Evolutionary conservation across 2,797 vertebrate genomes (phyloP), one percentile per base, ranked within the genome.

Genomic region (Pseudomugil gertrudae): DNA sequence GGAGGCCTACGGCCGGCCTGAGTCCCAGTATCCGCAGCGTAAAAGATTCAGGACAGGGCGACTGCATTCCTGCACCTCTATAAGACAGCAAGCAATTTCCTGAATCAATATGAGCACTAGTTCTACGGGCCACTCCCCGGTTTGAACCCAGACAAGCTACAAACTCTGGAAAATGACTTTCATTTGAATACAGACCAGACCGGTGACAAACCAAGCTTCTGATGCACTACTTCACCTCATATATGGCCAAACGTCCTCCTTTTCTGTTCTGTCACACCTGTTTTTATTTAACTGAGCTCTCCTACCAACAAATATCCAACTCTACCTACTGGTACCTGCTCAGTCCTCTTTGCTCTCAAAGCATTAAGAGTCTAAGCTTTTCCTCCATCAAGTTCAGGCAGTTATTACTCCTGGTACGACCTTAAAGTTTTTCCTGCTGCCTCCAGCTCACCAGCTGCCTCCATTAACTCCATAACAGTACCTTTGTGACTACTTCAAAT

Each of bases 1-100:
- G 54, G 95, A 96, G 75, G 92, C 94, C 4, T 97, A 90, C 45
- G 92, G 92, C 53, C 97, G 95, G 96, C 27, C 90, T 23, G 35
- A 92, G 33, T 95, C 95, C 40, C 89, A 95, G 75, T 97, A 96
- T 73, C 95, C 95, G 26, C 90, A 93, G 59, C 87, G 92, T 40
- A 97, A 95, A 93, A 85, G 72, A 87, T 93, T 60, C 93, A 92
- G 74, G 96, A 96, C 57, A 76, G 75, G 14, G 89, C 97, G 64
- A 89, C 90, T 33, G 95, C 95, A 0, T 98, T 94, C 72, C 93
- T 98, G 69, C 84, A 45, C n/a, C 94, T 97, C 40, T 97, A 94
- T 66, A 94, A 95, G 69, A 94, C 89, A 5, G 79, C 88, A 32
- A 80, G 91, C 0, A 94, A 95, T 68, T 96, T 96, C 84, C 91